Evolutionary conservation across 2,888 invertebrate species (phyloP), one percentile per base, ranked within the genome.

Genomic region (Nomada flava): DNA sequence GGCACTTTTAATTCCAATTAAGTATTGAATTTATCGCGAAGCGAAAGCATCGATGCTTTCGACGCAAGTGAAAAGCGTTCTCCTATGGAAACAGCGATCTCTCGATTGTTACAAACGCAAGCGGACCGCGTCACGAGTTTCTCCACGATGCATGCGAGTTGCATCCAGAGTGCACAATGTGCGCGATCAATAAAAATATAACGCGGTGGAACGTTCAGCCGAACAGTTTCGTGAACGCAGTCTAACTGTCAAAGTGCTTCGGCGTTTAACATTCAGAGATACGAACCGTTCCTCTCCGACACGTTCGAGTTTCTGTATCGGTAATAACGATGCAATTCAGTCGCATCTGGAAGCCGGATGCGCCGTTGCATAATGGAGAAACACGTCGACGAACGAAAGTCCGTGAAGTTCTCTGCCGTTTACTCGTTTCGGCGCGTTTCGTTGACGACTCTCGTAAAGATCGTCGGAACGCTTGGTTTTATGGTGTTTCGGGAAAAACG

Each of bases 241-340:
- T 60, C 57, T 52, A 71, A 44, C 52, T n/a, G 36, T n/a, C 1
- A 18, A 23, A 76, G 23, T 20, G 65, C 82, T 87, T 87, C 84
- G 86, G 86, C 57, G 71, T 87, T 76, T 72, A 76, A 59, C 64
- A 42, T 59, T 63, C 29, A 52, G 76, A 68, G 82, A 76, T 85
- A 83, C 83, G 71, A 20, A 67, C 23, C 64, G n/a, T 20, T 52
- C 53, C 63, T 53, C 15, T 23, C 20, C 59, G 20, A n/a, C 42
- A 50, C 44, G 18, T 26, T 23, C 55, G 36, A 42, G 23, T 26
- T 74, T 84, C 64, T 74, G 57, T 53, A n/a, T 59, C 62, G 62
- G 80, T 80, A 80, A 72, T 69, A 74, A 63, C 69, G 63, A 59
- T 60, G 60, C 64, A 65, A 70, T 64, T 29, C 42, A 10, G 52